These are phyloP conservation scores for Indicator maculatus DNA, from an alignment of 2,113 vertebrate species.

Conservation along the genomic window DNA sequence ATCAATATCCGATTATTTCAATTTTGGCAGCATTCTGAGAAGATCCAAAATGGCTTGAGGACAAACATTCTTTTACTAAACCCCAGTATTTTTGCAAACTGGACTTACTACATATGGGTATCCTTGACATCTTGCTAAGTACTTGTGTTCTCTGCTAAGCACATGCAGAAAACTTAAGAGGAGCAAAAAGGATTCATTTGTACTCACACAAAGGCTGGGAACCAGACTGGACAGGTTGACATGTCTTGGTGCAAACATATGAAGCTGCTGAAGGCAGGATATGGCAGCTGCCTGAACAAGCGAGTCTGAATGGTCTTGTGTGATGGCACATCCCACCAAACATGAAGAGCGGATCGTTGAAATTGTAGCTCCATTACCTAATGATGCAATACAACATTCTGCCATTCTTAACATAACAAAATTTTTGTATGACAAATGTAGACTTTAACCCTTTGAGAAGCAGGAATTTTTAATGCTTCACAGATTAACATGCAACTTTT, in stretches of 20 bases:
- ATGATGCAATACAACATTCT: neutral
- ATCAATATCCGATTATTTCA: neutral
- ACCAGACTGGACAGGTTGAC: slow-evolving; percentile 98
- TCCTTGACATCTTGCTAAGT: neutral
- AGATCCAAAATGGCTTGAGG: neutral
- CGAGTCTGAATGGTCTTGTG: slow-evolving; percentile 97
- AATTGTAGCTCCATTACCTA: slow-evolving; percentile 92
- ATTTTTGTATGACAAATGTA: neutral
- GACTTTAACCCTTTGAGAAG: neutral
- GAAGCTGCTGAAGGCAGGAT: slow-evolving; percentile 97
- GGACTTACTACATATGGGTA: neutral
- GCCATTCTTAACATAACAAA: neutral
- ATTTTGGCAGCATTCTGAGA: neutral
- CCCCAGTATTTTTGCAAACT: neutral
- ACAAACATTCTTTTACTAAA: neutral
- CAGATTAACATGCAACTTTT: neutral
- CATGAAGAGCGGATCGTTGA: slow-evolving; percentile 98
- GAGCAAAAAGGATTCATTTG: neutral
- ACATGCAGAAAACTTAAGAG: neutral
- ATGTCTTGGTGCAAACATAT: slow-evolving; percentile 97
- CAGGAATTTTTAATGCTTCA: neutral
- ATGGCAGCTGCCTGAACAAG: slow-evolving; percentile 97
- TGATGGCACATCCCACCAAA: slow-evolving; percentile 98
- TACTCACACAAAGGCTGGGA: slow-evolving; percentile 92
- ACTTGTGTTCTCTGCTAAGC: neutral